A percentile compares a stretch with the other conserved stretches of the same genome.
These are phyloP conservation scores for Andrena cerasifolii DNA, from an alignment of 1,140 invertebrate species.

Conservation along the genomic window DNA sequence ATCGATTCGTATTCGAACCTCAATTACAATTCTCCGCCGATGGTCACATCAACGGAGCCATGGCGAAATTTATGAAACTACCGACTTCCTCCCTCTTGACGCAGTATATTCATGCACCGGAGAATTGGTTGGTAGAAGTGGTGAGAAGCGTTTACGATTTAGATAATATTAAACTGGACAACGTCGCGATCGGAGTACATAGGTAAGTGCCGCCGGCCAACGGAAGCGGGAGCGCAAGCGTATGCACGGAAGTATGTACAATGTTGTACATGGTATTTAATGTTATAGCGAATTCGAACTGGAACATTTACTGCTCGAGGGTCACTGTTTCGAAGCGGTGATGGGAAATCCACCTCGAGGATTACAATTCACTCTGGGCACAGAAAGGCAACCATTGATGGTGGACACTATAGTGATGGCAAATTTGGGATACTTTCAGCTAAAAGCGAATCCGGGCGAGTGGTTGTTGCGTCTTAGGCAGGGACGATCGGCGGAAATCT, in stretches of 20 bases:
- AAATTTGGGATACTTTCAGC: constrained; percentile 98
- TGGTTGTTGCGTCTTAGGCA: constrained; percentile 95
- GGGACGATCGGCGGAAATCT: constrained; percentile 97
- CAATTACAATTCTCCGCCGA: constrained; percentile 90
- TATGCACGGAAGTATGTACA: background rate
- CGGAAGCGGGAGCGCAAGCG: too few relatives aligned
- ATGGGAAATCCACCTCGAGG: constrained; percentile 97
- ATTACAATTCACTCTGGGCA: constrained; percentile 97
- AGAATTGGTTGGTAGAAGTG: constrained; percentile 99
- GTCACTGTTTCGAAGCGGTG: constrained; percentile 97
- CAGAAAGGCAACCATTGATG: constrained; percentile 87
- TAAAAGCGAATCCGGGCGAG: constrained; percentile 98
- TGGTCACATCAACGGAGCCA: constrained; percentile 88
- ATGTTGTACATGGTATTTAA: background rate
- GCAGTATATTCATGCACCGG: constrained; percentile 96
- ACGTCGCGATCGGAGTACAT: constrained; percentile 90
- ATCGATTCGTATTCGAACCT: constrained; percentile 96
- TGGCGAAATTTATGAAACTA: constrained; percentile 93
- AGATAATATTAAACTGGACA: constrained; percentile 97
- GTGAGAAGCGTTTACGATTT: constrained; percentile 97
- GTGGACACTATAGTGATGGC: constrained; percentile 99
- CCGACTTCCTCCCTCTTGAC: constrained; percentile 97
- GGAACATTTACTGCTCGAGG: constrained; percentile 90
- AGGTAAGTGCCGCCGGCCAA: constrained; percentile 84
- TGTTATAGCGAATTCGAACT: constrained; percentile 88